These are phyloP conservation scores for Callorhinus ursinus DNA, from an alignment of 2,113 vertebrate genomes.

Conservation along the genomic window DNA sequence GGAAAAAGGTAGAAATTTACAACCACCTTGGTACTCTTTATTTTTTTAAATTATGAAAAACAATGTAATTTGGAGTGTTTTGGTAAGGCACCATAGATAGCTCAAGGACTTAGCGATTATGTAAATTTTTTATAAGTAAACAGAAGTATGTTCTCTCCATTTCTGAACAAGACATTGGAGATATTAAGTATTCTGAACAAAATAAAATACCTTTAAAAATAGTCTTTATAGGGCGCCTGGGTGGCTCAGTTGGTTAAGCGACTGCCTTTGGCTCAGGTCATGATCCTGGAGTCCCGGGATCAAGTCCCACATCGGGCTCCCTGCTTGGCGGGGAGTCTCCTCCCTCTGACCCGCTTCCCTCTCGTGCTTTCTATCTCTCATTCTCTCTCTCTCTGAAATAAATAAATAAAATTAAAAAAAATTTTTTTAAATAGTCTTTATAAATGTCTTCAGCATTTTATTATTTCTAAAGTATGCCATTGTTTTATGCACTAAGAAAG, in stretches of 20 bases:
- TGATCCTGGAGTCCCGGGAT: no score
- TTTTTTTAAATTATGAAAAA: conserved; percentile 15
- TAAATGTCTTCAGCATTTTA: background rate
- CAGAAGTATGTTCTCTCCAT: background rate
- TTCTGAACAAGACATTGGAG: background rate
- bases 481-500: conserved; percentile 24
- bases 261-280: no score
- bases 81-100: background rate
- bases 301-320: no score
- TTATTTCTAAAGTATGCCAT: background rate
- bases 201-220: background rate
- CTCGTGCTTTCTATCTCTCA: no score
- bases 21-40: background rate
- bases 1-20: background rate
- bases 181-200: background rate
- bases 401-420: no score
- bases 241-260: no score
- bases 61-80: background rate
- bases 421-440: background rate
- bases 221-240: background rate
- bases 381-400: no score
- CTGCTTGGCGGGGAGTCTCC: no score
- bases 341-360: no score
- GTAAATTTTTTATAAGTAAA: background rate
- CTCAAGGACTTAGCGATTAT: background rate